Evolutionary conservation across 2,113 vertebrate genomes (phyloP), one percentile per base, ranked within the genome.

Genomic region (Bujurquina vittata): DNA sequence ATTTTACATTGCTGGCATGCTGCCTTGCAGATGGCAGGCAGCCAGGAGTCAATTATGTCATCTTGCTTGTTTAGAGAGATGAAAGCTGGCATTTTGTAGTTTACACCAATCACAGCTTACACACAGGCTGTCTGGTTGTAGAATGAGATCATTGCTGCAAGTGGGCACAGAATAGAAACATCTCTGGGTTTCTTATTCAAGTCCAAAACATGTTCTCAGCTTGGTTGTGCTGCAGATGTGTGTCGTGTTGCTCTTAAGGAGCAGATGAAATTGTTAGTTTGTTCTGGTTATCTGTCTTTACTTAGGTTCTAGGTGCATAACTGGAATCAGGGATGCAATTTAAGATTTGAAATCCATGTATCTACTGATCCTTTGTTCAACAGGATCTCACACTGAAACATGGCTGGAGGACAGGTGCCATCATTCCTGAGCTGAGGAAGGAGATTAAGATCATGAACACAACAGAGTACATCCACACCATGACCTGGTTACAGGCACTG

Each of bases 401-500:
- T 0, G 98, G 98, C 86, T 99, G 98, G 98, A 96, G 98, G 81
- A 99, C 98, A 0, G 98, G 98, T 0, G 98, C 98, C 0, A 99
- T 99, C 91, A 98, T 99, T 89, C 98, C 98, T 0, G 98, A 99
- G 93, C 91, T 99, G 33, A 94, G 98, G 57, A 97, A 98, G 0
- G 98, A 99, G 94, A 98, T 99, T 90, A 97, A 95, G 91, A 99
- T 98, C 86, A 99, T 99, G 98, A 99, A 99, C 95, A 98, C 97
- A 0, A 95, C 97, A 89, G 92, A 96, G 88, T 99, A 98, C 58
- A 92, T 97, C 76, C 97, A 98, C 86, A 97, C 97, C 77, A 96
- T 98, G 96, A 95, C 96, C 84, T 99, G 98, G 98, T 94, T 99
- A 49, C 97, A 99, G 93, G 96, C 97, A 9, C 92, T 99, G 87